phyloP scores from a whole-genome alignment of 2,797 vertebrate species.

The Gymnodraco acuticeps region DNA sequence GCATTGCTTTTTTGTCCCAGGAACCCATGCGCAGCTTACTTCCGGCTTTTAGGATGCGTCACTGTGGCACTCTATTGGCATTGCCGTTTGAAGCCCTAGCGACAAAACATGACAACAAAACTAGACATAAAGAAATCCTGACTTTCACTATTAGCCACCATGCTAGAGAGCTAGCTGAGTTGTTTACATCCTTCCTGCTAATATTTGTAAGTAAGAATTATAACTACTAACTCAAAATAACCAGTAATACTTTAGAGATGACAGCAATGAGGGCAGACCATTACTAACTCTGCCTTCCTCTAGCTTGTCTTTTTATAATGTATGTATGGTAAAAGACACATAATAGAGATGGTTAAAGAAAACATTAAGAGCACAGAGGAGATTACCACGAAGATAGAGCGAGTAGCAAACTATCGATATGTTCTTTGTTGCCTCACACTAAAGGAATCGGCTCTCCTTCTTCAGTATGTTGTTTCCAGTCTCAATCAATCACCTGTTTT shows the following conservation, averaged over 20 bases:
- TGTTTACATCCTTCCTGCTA: too few relatives aligned
- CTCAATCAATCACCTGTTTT: slow-evolving; percentile 69
- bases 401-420: not conserved
- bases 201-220: too few relatives aligned
- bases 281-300: not conserved
- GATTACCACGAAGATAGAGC: not conserved
- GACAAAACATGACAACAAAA: too few relatives aligned
- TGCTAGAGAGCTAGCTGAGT: too few relatives aligned
- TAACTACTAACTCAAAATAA: not conserved
- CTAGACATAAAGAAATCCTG: too few relatives aligned
- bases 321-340: not conserved
- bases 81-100: not conserved
- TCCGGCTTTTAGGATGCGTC: too few relatives aligned
- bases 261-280: not conserved
- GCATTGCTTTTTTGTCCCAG: too few relatives aligned
- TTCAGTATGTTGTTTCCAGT: slow-evolving; percentile 15
- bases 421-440: slow-evolving; percentile 8
- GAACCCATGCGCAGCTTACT: too few relatives aligned
- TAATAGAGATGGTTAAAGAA: not conserved
- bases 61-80: too few relatives aligned
- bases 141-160: too few relatives aligned
- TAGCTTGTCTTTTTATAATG: not conserved
- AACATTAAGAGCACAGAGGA: not conserved
- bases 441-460: slow-evolving; percentile 27
- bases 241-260: not conserved